Conservation (phyloP, 2,888 invertebrate genomes). For the Agrotis exclamationis region DNA sequence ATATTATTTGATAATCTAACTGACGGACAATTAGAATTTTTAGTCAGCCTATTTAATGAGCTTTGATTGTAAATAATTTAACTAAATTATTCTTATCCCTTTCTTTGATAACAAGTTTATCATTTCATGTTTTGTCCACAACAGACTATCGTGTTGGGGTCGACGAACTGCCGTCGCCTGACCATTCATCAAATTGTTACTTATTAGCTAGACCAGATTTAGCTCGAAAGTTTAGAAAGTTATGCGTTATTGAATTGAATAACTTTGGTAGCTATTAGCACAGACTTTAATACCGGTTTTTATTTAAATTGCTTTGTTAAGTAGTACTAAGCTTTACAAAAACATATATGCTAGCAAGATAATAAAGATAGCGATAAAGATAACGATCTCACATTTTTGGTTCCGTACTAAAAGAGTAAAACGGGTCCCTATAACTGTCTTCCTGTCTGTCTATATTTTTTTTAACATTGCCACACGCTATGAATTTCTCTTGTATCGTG, state of each 20-base stretch:
- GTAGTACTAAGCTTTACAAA: background rate
- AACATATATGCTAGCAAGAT: background rate
- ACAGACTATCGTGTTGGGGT: conserved; percentile 20
- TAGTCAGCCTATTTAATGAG: background rate
- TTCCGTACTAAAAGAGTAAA: no score
- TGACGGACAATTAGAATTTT: no score
- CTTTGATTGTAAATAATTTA: background rate
- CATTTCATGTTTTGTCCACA: conserved; percentile 4
- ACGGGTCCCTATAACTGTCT: no score
- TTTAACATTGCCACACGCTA: no score
- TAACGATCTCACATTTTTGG: no score
- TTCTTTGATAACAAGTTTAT: background rate
- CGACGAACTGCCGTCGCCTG: conserved; percentile 46
- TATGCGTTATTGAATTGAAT: conserved; percentile 36
- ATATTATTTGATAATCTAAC: no score
- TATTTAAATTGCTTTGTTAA: conserved; percentile 5
- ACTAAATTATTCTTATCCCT: no score
- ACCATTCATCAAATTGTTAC: conserved; percentile 48
- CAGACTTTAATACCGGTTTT: conserved; percentile 12
- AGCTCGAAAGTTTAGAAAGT: conserved; percentile 68
- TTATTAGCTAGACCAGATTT: conserved; percentile 37
- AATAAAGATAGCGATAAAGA: no score
- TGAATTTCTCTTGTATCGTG: no score
- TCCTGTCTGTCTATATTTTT: no score
- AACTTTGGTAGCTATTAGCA: conserved; percentile 30